Evolutionary conservation across 2,113 vertebrate genomes (phyloP).

Genomic region (Oreochromis tanganicae): DNA sequence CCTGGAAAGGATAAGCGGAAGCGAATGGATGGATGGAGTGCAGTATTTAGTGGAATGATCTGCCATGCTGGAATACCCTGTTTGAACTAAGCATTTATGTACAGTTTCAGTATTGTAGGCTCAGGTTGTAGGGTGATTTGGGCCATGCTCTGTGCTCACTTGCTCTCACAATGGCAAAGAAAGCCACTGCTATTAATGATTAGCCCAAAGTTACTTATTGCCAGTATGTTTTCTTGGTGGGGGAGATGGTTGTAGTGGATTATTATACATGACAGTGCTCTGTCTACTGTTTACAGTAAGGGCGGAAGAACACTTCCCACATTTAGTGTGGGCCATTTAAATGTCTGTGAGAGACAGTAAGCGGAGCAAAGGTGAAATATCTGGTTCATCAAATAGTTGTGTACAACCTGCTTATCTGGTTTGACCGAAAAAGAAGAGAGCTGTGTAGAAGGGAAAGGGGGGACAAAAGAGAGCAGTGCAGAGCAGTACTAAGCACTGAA

Average conservation of each 20-base stretch:
- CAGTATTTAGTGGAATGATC: too few species aligned
- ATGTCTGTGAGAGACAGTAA: background rate
- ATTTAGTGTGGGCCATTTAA: background rate
- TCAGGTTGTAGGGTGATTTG: background rate
- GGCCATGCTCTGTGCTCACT: background rate
- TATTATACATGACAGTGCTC: background rate
- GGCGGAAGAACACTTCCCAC: background rate
- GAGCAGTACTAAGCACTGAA: constrained; percentile 25
- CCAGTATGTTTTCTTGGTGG: constrained; percentile 45
- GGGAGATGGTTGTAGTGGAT: background rate
- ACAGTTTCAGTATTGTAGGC: background rate
- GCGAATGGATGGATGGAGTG: too few species aligned
- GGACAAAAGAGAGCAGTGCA: background rate
- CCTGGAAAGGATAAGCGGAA: too few species aligned
- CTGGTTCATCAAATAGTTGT: background rate
- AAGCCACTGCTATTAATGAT: constrained; percentile 62
- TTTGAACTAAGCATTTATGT: background rate
- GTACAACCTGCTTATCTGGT: constrained; percentile 68
- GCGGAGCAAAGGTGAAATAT: background rate
- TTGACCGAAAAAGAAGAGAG: constrained; percentile 26
- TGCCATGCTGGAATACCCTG: background rate
- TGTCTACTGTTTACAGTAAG: background rate
- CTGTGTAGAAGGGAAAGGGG: background rate
- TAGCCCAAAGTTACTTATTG: constrained; percentile 61
- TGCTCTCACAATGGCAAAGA: constrained; percentile 2